Percentiles rank a stretch among this genome's conserved stretches.
Conservation (phyloP, 2,888 invertebrate species). For the Nowickia ferox region DNA sequence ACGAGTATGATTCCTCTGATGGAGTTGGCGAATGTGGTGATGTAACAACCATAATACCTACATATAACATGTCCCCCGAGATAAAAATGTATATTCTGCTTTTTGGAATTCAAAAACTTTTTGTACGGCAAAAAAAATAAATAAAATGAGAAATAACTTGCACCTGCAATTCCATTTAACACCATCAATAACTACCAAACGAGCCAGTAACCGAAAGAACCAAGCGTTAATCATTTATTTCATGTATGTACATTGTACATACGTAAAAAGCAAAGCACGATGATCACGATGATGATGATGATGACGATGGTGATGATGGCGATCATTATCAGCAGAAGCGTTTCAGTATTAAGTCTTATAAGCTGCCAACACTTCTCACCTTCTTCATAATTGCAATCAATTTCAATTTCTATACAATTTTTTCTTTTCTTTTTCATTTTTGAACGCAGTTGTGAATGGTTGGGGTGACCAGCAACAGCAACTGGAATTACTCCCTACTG, state of each 20-base stretch:
- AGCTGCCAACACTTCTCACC: slow-evolving; percentile 72
- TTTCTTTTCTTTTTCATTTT: neutral
- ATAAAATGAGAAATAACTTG: slow-evolving; percentile 47
- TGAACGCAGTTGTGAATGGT: neutral
- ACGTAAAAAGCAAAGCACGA: slow-evolving; percentile 38
- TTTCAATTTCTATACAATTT: slow-evolving; percentile 67
- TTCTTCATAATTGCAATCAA: slow-evolving; percentile 72
- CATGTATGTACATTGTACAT: slow-evolving; percentile 26
- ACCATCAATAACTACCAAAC: slow-evolving; percentile 42
- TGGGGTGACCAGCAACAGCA: neutral
- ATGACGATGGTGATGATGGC: slow-evolving; percentile 21
- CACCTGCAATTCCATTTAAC: slow-evolving; percentile 70
- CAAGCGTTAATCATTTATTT: slow-evolving; percentile 63
- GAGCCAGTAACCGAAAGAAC: slow-evolving; percentile 10
- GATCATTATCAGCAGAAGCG: slow-evolving; percentile 56
- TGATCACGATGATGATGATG: slow-evolving; percentile 38
- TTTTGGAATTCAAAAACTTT: slow-evolving; percentile 55
- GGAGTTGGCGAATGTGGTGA: slow-evolving; percentile 50
- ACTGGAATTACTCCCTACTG: slow-evolving; percentile 16
- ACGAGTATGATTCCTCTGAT: slow-evolving; percentile 52
- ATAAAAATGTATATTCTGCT: slow-evolving; percentile 60
- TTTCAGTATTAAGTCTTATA: slow-evolving; percentile 60
- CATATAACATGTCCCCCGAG: slow-evolving; percentile 71
- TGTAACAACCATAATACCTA: slow-evolving; percentile 65
- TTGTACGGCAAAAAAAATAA: slow-evolving; percentile 8